phyloP scores from a whole-genome alignment of 2,113 vertebrate genomes.

The Cnemophilus loriae region DNA sequence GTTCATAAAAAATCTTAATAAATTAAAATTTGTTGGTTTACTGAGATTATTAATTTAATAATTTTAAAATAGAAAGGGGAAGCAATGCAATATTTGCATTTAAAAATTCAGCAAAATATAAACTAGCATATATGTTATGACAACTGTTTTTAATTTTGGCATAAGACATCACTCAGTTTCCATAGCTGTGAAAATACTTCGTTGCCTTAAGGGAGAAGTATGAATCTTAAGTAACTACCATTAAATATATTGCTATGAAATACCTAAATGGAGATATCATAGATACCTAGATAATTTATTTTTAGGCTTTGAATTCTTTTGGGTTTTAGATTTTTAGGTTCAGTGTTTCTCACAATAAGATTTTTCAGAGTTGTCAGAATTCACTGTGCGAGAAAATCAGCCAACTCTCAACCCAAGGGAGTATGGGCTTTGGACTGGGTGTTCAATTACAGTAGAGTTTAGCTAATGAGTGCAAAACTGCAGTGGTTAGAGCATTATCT shows the following conservation, averaged over 20 bases:
- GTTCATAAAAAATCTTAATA: neutral
- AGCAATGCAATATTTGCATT: neutral
- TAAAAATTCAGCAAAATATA: neutral
- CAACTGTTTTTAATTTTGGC: neutral
- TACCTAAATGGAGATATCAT: neutral
- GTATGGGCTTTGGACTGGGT: neutral
- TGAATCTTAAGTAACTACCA: neutral
- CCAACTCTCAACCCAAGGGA: neutral
- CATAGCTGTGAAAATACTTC: neutral
- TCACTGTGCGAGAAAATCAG: neutral
- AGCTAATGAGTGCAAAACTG: neutral
- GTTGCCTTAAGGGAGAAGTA: neutral
- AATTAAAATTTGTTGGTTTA: neutral
- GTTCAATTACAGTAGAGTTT: neutral
- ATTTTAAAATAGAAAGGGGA: neutral
- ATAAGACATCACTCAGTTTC: neutral
- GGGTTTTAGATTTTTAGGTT: neutral
- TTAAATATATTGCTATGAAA: neutral
- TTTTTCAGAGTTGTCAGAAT: neutral
- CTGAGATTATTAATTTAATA: neutral
- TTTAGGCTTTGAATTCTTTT: neutral
- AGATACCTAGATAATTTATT: neutral
- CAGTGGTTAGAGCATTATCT: neutral
- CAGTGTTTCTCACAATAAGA: neutral
- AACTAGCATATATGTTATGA: neutral